phyloP scores from a whole-genome alignment of 1,140 invertebrate genomes.

The Drosophila suzukii region DNA sequence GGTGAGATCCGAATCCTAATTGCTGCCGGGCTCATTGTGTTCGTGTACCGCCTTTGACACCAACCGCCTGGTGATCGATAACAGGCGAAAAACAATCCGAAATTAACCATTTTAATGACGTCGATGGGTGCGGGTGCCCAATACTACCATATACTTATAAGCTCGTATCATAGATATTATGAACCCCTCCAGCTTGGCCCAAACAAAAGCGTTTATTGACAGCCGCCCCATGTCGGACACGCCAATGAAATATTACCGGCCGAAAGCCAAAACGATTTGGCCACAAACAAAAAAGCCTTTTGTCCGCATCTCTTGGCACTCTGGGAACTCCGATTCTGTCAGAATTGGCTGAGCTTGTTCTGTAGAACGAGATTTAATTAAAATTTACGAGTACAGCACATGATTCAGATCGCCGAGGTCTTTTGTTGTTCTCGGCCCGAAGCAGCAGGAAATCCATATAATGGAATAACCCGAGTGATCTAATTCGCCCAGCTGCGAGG shows the following conservation, averaged over 20 bases:
- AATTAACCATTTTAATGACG: constrained; percentile 66
- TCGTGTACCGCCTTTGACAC: constrained; percentile 67
- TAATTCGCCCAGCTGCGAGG: constrained; percentile 69
- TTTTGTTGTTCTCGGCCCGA: constrained; percentile 36
- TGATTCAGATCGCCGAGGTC: constrained; percentile 36
- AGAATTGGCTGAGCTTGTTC: constrained; percentile 48
- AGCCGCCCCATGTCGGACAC: constrained; percentile 67
- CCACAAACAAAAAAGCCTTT: constrained; percentile 68
- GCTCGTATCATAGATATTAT: not conserved
- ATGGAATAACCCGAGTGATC: constrained; percentile 79
- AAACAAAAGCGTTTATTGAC: constrained; percentile 71
- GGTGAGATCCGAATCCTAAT: constrained; percentile 55
- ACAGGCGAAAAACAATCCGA: constrained; percentile 53
- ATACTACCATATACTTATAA: constrained; percentile 29
- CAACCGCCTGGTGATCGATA: constrained; percentile 41
- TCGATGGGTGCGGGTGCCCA: constrained; percentile 59
- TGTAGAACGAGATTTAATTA: constrained; percentile 73
- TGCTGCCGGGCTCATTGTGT: constrained; percentile 58
- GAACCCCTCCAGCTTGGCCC: constrained; percentile 1
- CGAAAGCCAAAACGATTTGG: constrained; percentile 23
- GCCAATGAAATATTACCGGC: constrained; percentile 71
- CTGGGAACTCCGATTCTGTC: constrained; percentile 72
- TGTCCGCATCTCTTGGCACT: constrained; percentile 51
- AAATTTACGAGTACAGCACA: constrained; percentile 64
- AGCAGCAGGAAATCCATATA: constrained; percentile 70